These are phyloP conservation scores for Pelodiscus sinensis DNA, from an alignment of 2,113 vertebrate genomes.

Conservation along the genomic window DNA sequence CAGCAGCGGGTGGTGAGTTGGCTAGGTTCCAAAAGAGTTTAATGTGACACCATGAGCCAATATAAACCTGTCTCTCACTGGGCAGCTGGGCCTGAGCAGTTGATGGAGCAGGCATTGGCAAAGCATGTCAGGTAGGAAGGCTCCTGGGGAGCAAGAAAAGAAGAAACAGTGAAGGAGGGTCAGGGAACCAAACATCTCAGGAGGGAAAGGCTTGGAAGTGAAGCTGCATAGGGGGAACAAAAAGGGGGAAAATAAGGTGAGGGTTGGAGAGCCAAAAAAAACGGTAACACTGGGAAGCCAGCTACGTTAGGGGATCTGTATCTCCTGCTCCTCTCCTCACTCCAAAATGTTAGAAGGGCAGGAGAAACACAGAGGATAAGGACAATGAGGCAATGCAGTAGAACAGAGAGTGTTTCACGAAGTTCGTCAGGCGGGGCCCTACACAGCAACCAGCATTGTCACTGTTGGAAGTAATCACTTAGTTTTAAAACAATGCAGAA, in stretches of 20 bases:
- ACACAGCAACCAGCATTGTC: background rate
- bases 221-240: background rate
- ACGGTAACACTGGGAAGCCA: background rate
- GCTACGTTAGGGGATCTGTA: background rate
- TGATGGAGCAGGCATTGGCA: background rate
- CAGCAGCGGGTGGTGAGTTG: background rate
- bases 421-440: background rate
- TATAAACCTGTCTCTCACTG: rapidly evolving
- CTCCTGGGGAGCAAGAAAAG: background rate
- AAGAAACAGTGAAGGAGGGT: background rate
- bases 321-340: background rate
- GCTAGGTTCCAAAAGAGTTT: background rate
- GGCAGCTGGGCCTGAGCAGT: background rate
- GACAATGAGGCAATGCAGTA: rapidly evolving
- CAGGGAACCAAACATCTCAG: background rate
- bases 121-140: background rate
- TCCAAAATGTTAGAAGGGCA: background rate
- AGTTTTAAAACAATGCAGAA: background rate
- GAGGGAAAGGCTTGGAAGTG: background rate
- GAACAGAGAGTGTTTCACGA: background rate
- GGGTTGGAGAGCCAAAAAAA: rapidly evolving
- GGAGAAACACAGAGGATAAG: background rate
- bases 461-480: rapidly evolving
- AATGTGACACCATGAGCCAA: rapidly evolving
- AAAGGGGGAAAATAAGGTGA: background rate